Base-by-base conservation (phyloP, 2,888 invertebrate species). In the Dryadula phaetusa region DNA sequence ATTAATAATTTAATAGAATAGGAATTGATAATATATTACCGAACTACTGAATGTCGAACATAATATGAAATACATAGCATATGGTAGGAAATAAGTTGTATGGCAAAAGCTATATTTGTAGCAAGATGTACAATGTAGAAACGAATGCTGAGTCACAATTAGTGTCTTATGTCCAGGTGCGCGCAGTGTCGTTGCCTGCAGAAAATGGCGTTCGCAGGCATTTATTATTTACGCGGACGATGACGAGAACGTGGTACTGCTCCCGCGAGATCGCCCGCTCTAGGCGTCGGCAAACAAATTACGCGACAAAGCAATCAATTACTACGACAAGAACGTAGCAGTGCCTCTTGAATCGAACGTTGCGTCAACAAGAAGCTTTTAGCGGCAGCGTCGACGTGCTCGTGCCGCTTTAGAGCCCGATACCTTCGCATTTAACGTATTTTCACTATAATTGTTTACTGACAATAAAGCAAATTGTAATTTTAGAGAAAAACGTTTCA, bases 231-330 rank as follows among this genome's bases (percentile, higher is more conserved):
- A 92, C 85, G 81, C 79, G 77, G 75, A 85, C 83, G 82, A 86
- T 86, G 87, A 87, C 82, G 86, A 88, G 82, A 83, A 83, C 78
- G 79, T 74, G 80, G 77, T 81, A 78, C 78, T 75, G 77, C 79
- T 89, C 92, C 88, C 90, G 85, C 79, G 90, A 89, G 90, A 83
- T 82, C 74, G 78, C 79, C 77, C 82, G 83, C 76, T 77, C 79
- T 70, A 74, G 79, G 75, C 83, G 84, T 82, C 82, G 81, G 81
- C 90, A 92, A 92, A 92, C 91, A 92, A 92, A 92, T 92, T 92
- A 92, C 86, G 86, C 87, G 90, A 92, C 92, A 92, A 91, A 91
- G 92, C 92, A 92, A 92, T 92, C 92, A 92, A 92, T 92, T 92
- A 90, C 84, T 87, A 89, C 87, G 87, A 89, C 88, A 87, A 86